Percentiles rank a stretch among this genome's conserved stretches.
phyloP scores from a whole-genome alignment of 2,797 vertebrate species.

The Ceryle rudis region DNA sequence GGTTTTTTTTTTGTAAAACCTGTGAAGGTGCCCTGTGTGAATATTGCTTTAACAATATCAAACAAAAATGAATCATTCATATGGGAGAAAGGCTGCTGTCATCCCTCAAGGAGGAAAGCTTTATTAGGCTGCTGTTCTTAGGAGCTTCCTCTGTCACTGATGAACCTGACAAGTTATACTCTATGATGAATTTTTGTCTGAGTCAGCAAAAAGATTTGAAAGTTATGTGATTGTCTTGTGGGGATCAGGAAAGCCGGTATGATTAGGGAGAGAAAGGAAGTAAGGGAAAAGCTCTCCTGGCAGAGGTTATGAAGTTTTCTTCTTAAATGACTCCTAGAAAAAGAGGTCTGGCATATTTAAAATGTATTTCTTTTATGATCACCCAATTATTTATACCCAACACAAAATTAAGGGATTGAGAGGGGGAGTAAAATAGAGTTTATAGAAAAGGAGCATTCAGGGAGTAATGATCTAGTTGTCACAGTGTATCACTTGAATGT shows the following conservation, averaged over 20 bases:
- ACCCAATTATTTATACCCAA: not conserved
- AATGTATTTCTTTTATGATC: not conserved
- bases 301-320: not conserved
- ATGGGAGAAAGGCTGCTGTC: not conserved
- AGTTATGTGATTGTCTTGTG: not conserved
- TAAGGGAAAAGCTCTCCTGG: not conserved
- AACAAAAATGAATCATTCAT: not conserved
- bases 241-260: not conserved
- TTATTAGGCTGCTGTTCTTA: conserved; percentile 8
- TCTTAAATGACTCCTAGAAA: not conserved
- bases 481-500: not conserved
- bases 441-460: not conserved
- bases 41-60: not conserved
- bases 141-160: conserved; percentile 6
- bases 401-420: not conserved
- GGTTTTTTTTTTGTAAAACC: not conserved
- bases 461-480: not conserved
- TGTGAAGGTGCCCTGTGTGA: not conserved
- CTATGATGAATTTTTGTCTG: not conserved
- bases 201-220: conserved; percentile 2
- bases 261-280: not conserved
- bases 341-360: not conserved
- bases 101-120: conserved; percentile 4
- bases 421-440: not conserved
- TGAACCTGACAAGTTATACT: not conserved